Percentiles rank a stretch among this genome's conserved stretches.
Conservation (phyloP, 2,797 vertebrate genomes). For the Coregonus sp. region DNA sequence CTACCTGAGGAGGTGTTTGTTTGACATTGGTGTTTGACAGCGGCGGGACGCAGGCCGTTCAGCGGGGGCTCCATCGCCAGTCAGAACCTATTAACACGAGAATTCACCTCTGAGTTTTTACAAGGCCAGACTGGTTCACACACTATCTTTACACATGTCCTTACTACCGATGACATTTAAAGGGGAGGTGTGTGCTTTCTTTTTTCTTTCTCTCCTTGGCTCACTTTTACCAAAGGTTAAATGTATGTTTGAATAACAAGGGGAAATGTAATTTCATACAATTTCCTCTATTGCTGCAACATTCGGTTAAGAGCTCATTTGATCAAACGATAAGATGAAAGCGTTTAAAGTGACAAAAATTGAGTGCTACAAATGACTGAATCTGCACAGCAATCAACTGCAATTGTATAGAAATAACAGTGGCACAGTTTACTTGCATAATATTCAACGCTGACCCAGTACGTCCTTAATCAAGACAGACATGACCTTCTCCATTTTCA, state of each 20-base stretch:
- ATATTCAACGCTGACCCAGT: constrained; percentile 17
- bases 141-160: constrained; percentile 62
- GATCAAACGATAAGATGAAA: constrained; percentile 70
- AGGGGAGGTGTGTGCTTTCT: constrained; percentile 23
- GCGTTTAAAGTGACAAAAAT: constrained; percentile 59
- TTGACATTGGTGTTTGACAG: constrained; percentile 85
- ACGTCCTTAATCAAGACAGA: not conserved
- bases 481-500: constrained; percentile 25
- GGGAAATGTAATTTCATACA: constrained; percentile 60
- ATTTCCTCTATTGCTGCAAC: constrained; percentile 61
- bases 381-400: constrained; percentile 64
- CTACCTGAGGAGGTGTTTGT: constrained; percentile 88
- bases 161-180: constrained; percentile 63
- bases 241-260: constrained; percentile 67
- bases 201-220: constrained; percentile 61
- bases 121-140: constrained; percentile 56
- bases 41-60: constrained; percentile 73
- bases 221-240: constrained; percentile 73
- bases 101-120: constrained; percentile 73
- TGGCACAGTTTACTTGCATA: constrained; percentile 62
- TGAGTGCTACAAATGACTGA: constrained; percentile 71
- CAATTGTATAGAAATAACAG: constrained; percentile 70
- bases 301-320: constrained; percentile 67
- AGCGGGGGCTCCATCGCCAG: constrained; percentile 72
- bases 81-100: constrained; percentile 81